Base-by-base conservation (phyloP, 2,888 invertebrate species). In the Frankliniella fusca region DNA sequence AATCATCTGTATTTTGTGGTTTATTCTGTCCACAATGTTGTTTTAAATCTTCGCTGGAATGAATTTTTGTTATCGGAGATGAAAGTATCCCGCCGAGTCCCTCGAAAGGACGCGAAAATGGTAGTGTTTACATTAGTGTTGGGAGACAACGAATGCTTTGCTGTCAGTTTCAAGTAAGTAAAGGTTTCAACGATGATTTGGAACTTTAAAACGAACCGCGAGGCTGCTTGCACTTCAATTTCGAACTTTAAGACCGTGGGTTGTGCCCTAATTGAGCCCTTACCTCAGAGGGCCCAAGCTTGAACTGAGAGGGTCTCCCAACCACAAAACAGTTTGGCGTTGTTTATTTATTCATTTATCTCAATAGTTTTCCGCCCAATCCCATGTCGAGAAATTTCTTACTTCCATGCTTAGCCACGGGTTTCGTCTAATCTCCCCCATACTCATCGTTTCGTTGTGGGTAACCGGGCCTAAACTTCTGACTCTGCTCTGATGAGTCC, bases 71-170 rank as follows among this genome's bases (percentile, higher is more conserved):
- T 27, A 27, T 76, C 70, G 70, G 70, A 27, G 27, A 76, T 23
- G 70, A 76, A 27, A 76, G 27, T 27, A 23, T 12, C 3, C 11
- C 27, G 23, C 27, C 23, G 70, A 76, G 23, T 76, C 70, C 8
- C 70, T 76, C 23, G 70, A 23, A 76, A 76, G 3, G 70, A 76
- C 27, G 70, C 27, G 70, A 27, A 76, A 76, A 76, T 76, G 70
- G 70, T 76, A 27, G 70, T 76, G 70, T 76, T 76, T 76, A 76
- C 70, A 76, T 76, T 76, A 76, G 70, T 76, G 70, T 76, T 76
- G 27, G 27, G 27, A 76, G 70, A 76, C 70, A 23, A 76, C 70
- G 70, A 76, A 76, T 76, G 70, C 70, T 76, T 76, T 27, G 70
- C 70, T 76, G 70, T 76, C 70, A 76, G 70, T 76, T 76, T 76